phyloP scores from a whole-genome alignment of 2,888 invertebrate species.

The Cantharis nigra region DNA sequence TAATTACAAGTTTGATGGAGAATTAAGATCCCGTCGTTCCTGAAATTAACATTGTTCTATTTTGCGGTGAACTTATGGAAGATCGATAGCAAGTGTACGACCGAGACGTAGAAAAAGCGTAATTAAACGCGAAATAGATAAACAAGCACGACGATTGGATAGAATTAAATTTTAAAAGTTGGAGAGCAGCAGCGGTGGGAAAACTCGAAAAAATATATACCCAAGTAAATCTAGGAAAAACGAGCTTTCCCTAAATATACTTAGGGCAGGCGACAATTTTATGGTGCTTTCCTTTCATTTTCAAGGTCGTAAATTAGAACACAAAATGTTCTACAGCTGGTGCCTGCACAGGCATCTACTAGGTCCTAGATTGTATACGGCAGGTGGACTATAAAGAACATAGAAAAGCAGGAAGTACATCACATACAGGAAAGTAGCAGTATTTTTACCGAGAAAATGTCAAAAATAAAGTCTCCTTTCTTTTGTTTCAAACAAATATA shows the following conservation, averaged over 20 bases:
- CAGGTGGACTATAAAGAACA: slow-evolving; percentile 31
- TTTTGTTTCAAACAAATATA: neutral
- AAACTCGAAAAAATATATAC: neutral
- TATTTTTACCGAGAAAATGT: slow-evolving; percentile 6
- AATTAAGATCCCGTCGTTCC: neutral
- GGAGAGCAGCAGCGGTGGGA: neutral
- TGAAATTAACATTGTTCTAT: slow-evolving; percentile 1
- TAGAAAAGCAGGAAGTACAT: slow-evolving; percentile 26
- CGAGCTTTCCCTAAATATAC: slow-evolving; percentile 24
- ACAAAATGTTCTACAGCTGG: slow-evolving; percentile 29
- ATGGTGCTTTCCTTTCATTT: slow-evolving; percentile 30
- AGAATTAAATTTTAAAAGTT: neutral
- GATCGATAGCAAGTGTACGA: neutral
- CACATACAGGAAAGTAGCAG: slow-evolving; percentile 11
- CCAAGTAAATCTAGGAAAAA: neutral
- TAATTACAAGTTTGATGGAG: neutral
- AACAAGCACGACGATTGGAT: neutral
- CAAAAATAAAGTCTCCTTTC: neutral
- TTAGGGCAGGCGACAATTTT: slow-evolving; percentile 31
- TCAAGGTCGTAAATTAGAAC: slow-evolving; percentile 29
- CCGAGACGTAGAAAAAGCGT: neutral
- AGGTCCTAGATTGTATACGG: slow-evolving; percentile 25
- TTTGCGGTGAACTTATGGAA: neutral
- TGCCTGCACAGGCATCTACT: slow-evolving; percentile 25
- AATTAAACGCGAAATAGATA: neutral